A percentile compares a stretch with the other conserved stretches of the same genome.
Conservation (phyloP, 2,113 vertebrate genomes). For the Ophiodon elongatus region DNA sequence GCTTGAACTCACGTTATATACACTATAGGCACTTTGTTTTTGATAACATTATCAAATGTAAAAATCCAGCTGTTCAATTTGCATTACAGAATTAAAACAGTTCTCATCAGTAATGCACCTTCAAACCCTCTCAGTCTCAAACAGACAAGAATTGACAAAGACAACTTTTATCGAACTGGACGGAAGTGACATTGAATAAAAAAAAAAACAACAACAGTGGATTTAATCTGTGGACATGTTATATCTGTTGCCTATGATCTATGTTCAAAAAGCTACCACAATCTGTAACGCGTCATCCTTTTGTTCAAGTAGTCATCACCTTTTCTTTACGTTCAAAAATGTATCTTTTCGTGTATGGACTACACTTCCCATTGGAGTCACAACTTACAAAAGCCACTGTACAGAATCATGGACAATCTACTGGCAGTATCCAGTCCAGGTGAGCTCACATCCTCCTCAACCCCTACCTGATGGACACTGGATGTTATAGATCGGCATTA, state of each 20-base stretch:
- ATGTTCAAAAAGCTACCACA: background rate
- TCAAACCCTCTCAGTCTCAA: slow-evolving; percentile 25
- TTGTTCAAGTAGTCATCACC: background rate
- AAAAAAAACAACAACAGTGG: background rate
- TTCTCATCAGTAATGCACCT: slow-evolving; percentile 34
- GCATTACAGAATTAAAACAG: background rate
- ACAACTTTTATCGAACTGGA: background rate
- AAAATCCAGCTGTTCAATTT: slow-evolving; percentile 29
- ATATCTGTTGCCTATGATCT: slow-evolving; percentile 13
- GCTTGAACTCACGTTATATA: slow-evolving; percentile 29
- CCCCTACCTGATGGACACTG: slow-evolving; percentile 26
- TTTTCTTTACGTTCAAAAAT: slow-evolving; percentile 27
- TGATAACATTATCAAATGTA: slow-evolving; percentile 41
- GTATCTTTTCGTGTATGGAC: slow-evolving; percentile 18
- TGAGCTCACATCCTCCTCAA: slow-evolving; percentile 30
- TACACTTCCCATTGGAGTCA: slow-evolving; percentile 32
- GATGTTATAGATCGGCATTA: slow-evolving; percentile 49
- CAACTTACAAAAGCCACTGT: slow-evolving; percentile 52
- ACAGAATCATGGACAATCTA: slow-evolving; percentile 51
- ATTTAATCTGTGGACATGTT: slow-evolving; percentile 4
- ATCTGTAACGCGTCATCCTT: slow-evolving; percentile 1
- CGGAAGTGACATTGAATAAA: background rate
- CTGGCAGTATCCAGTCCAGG: slow-evolving; percentile 35
- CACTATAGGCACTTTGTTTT: slow-evolving; percentile 61
- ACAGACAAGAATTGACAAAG: background rate